Evolutionary conservation across 2,888 invertebrate genomes (phyloP), one percentile per base, ranked within the genome.

Genomic region (Taphrorychus bicolor): DNA sequence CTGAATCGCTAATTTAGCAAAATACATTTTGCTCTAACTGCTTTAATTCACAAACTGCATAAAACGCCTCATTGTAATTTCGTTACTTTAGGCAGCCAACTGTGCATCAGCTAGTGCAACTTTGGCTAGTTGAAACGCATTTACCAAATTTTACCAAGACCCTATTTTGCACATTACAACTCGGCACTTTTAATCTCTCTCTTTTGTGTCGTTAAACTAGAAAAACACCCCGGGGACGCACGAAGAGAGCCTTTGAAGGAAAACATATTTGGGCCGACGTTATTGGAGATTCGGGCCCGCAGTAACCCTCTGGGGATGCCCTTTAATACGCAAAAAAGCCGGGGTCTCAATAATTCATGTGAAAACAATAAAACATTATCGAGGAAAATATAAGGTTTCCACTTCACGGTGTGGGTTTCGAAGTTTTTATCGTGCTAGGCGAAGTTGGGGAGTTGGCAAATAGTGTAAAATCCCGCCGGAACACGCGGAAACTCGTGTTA

Each of bases 321-420:
- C 45, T 18, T 19, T 51, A 17, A n/a, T 24, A 24, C 16, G 42
- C 21, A 16, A 54, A 56, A 62, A 51, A 19, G n/a, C 40, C 19
- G 5, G 14, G 23, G 16, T 16, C 23, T 40, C 17, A 66, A 67
- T 62, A 67, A 61, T 62, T 67, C 51, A 58, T 68, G 53, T 32
- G 49, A 52, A 62, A 67, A 67, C 62, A 67, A 62, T 62, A 68
- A 62, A 62, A 59, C 59, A 63, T 62, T 59, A 48, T 62, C 59
- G 61, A 66, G 16, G 53, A 68, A 63, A 63, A 63, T 63, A 63
- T 68, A 58, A 63, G 58, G 63, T 59, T 68, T 68, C 67, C 54
- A 40, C 53, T 59, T 66, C 57, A 40, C 19, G 51, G 61, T 57
- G 66, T 60, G 57, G 58, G 45, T 59, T 59, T 41, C 52, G 24